These are phyloP conservation scores for Heliothis subflexa DNA, from an alignment of 1,140 invertebrate species.

Conservation along the genomic window DNA sequence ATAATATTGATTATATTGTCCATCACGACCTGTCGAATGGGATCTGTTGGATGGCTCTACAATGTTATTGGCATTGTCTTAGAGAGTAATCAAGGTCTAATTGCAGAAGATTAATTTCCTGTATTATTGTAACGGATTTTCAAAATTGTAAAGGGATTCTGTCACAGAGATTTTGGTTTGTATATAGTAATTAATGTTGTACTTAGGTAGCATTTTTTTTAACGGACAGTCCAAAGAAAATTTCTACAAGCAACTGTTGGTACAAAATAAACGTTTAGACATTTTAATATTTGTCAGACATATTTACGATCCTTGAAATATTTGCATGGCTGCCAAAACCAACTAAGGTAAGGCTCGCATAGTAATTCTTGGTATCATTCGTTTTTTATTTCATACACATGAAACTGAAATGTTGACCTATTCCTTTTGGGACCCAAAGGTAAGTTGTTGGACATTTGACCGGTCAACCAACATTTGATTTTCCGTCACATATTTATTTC, in stretches of 20 bases:
- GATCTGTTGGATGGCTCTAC: neutral
- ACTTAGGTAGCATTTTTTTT: no score
- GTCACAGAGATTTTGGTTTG: no score
- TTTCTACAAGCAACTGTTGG: no score
- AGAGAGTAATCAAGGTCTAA: neutral
- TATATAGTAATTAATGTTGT: no score
- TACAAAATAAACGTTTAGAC: no score
- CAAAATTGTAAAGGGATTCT: no score
- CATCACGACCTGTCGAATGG: slow-evolving; percentile 7
- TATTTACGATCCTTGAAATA: slow-evolving; percentile 23
- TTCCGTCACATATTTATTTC: slow-evolving; percentile 23
- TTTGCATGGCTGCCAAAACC: slow-evolving; percentile 39
- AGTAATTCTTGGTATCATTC: slow-evolving; percentile 15
- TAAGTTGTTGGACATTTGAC: slow-evolving; percentile 1
- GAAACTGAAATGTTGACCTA: neutral
- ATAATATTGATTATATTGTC: slow-evolving; percentile 33
- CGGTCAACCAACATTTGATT: slow-evolving; percentile 22
- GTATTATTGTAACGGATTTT: neutral
- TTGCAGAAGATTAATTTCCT: neutral
- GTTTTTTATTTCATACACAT: slow-evolving; percentile 18
- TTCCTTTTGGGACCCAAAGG: slow-evolving; percentile 3
- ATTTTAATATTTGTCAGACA: neutral
- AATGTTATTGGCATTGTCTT: slow-evolving; percentile 5
- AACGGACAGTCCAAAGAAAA: no score
- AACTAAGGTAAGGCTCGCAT: slow-evolving; percentile 24